Base-by-base conservation (phyloP, 2,888 invertebrate genomes). In the Protonemura montana region DNA sequence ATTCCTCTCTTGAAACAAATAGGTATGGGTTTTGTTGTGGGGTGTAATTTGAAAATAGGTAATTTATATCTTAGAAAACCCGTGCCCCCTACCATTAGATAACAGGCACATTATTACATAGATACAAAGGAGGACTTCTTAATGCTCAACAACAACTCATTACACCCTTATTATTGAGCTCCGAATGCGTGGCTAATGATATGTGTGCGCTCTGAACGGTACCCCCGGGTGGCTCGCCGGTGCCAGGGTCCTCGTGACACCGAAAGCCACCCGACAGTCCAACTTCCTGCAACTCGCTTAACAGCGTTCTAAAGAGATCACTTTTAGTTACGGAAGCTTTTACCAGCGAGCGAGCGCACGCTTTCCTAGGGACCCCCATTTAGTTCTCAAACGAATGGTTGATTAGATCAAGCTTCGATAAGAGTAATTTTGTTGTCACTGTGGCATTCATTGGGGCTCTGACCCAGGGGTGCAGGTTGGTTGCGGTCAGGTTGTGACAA, bases 391-490 rank as follows among this genome's bases (percentile, higher is more conserved):
- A 30, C 82, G 82, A 21, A 16, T 13, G 59, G 2, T 83, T 83
- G 41, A 83, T 41, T 83, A 83, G 82, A 83, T 83, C 16, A n/a
- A 26, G 35, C 35, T n/a, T 83, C 29, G 82, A 83, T 83, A 83
- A 83, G 26, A 41, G 82, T 83, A 83, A 83, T 83, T 83, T 35
- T 7, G 5, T 2, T 83, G 35, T 83, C 41, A n/a, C 42, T n/a
- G n/a, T n/a, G 82, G 28, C 13, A 78, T 1, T 78, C 78, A 25
- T 26, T 10, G 28, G 13, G 6, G 78, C n/a, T 78, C 13, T 5
- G 59, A 59, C 59, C 59, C 25, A 35, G 10, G 78, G 28, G 27
- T 78, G 2, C 42, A 42, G 41, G 35, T 1, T 29, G 29, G 28
- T 82, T 35, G 82, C 21, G 30, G 30, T 21, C 28, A 82, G n/a